These are phyloP conservation scores for Phymanthus crucifer DNA, from an alignment of 92 coral and sea anemone genomes.

Conservation along the genomic window DNA sequence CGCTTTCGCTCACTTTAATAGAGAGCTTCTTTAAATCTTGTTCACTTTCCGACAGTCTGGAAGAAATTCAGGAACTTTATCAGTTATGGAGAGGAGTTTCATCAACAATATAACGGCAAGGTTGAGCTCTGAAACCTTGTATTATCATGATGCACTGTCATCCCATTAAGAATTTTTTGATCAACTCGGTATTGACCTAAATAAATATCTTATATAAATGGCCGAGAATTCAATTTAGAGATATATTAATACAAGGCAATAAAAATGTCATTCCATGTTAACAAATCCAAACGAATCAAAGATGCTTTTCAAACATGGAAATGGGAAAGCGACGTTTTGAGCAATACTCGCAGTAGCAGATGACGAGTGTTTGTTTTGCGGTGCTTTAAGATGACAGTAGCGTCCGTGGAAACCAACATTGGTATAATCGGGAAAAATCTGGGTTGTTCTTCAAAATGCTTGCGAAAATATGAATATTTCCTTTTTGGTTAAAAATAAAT, in stretches of 20 bases:
- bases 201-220: constrained; percentile 22
- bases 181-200: constrained; percentile 18
- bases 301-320: neutral
- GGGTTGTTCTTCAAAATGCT: neutral
- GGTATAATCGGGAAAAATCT: neutral
- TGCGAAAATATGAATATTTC: neutral
- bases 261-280: constrained; percentile 1
- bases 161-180: neutral
- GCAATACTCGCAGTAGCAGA: neutral
- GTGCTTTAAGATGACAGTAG: neutral
- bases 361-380: neutral
- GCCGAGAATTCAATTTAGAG: constrained; percentile 9
- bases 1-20: constrained; percentile 28
- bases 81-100: neutral
- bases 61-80: neutral
- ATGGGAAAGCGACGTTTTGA: neutral
- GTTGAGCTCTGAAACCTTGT: neutral
- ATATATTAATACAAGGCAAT: neutral
- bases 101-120: neutral
- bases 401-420: constrained; percentile 7
- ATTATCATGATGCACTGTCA: neutral
- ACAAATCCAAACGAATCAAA: neutral
- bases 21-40: constrained; percentile 41
- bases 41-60: constrained; percentile 48
- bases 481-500: too few species aligned